These are phyloP conservation scores for Parelbella ahira DNA, from an alignment of 2,888 invertebrate species.

Conservation along the genomic window DNA sequence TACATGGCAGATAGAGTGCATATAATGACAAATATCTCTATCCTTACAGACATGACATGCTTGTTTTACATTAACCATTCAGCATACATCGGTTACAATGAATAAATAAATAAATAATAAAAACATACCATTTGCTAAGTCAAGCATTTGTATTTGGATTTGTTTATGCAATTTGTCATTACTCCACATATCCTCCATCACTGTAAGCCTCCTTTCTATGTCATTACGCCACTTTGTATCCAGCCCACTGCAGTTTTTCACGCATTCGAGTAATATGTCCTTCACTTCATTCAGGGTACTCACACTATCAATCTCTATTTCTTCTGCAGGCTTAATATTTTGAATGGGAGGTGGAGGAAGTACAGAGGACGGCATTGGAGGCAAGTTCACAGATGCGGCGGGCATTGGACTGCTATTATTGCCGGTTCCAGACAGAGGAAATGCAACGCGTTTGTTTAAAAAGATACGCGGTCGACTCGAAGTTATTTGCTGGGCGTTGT, in stretches of 20 bases:
- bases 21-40: too few species aligned
- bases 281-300: constrained; percentile 54
- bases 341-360: constrained; percentile 30
- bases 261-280: constrained; percentile 47
- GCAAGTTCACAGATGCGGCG: constrained; percentile 41
- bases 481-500: constrained; percentile 57
- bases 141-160: constrained; percentile 69
- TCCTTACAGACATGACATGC: too few species aligned
- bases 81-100: too few species aligned
- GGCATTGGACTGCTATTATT: constrained; percentile 36
- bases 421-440: constrained; percentile 57
- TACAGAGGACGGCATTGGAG: constrained; percentile 46
- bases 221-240: constrained; percentile 73
- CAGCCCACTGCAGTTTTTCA: constrained; percentile 59
- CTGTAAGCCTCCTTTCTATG: constrained; percentile 75
- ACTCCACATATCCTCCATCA: constrained; percentile 81
- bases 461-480: constrained; percentile 66
- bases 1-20: too few species aligned
- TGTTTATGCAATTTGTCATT: constrained; percentile 73
- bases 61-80: too few species aligned
- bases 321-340: constrained; percentile 23
- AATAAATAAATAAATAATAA: too few species aligned
- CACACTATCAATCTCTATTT: constrained; percentile 48
- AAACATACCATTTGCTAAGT: constrained; percentile 75
- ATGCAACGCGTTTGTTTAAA: constrained; percentile 78